Conservation (phyloP, 2,888 invertebrate genomes). For the Drosophila suboccidentalis region DNA sequence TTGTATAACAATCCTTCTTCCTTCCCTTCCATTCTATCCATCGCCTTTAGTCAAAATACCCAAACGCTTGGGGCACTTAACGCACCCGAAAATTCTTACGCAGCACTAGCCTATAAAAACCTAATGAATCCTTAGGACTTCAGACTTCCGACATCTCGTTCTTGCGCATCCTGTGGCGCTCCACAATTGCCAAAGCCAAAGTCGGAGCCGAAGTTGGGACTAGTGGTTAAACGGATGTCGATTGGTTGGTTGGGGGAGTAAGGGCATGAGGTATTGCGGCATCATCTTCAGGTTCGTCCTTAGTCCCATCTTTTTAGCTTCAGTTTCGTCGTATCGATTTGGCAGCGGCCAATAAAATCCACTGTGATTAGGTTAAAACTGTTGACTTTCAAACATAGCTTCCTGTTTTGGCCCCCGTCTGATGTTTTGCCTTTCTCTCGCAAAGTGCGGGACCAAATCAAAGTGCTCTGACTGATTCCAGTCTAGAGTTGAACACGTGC, state of each 20-base stretch:
- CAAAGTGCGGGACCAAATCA: constrained; percentile 57
- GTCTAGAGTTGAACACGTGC: constrained; percentile 20
- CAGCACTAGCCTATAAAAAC: constrained; percentile 67
- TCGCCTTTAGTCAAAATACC: constrained; percentile 2
- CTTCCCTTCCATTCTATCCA: not conserved
- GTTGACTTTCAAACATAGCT: constrained; percentile 80
- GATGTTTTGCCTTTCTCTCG: constrained; percentile 54
- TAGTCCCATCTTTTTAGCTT: constrained; percentile 15
- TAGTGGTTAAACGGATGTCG: constrained; percentile 5
- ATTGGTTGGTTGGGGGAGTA: too few species aligned
- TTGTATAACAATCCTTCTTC: constrained; percentile 2
- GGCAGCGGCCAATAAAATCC: constrained; percentile 77
- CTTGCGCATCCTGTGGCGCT: constrained; percentile 50
- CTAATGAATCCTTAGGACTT: constrained; percentile 68
- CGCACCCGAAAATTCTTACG: constrained; percentile 78
- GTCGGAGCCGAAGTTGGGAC: not conserved
- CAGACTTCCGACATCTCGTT: constrained; percentile 30
- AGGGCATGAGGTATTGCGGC: constrained; percentile 3
- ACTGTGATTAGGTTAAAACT: constrained; percentile 83
- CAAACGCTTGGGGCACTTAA: constrained; percentile 69
- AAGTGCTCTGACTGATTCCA: constrained; percentile 31
- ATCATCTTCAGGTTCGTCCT: constrained; percentile 13
- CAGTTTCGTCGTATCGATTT: constrained; percentile 60
- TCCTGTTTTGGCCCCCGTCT: constrained; percentile 51
- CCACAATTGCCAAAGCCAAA: constrained; percentile 50